phyloP scores from a whole-genome alignment of 53 echinoderm and acorn worm genomes.

The Mesocentrotus franciscanus region DNA sequence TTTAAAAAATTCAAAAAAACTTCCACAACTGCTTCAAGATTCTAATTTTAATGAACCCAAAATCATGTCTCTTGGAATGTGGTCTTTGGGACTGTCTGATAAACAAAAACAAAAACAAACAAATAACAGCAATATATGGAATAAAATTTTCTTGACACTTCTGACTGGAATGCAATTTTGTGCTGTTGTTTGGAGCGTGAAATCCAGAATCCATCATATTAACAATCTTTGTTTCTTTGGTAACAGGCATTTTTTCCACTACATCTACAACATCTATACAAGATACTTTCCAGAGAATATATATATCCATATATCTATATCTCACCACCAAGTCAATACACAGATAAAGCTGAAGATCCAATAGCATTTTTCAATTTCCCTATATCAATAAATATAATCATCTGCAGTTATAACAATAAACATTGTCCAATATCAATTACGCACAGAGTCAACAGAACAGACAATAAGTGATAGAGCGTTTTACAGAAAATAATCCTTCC shows the following conservation, averaged over 20 bases:
- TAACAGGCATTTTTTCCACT: conserved; percentile 41
- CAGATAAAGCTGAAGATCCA: neutral
- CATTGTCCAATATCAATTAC: neutral
- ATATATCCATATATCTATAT: conserved; percentile 16
- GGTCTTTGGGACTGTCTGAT: neutral
- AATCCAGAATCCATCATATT: neutral
- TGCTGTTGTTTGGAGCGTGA: neutral
- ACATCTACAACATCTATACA: conserved; percentile 33
- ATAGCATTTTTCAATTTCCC: neutral
- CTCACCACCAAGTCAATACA: neutral
- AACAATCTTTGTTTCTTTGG: conserved; percentile 44
- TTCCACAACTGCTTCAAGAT: neutral
- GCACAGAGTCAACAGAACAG: conserved; percentile 46
- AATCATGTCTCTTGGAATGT: neutral
- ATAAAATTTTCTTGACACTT: neutral
- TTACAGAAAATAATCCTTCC: neutral
- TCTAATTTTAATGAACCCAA: neutral
- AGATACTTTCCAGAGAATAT: conserved; percentile 47
- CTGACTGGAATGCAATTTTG: conserved; percentile 13
- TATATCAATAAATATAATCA: conserved; percentile 49
- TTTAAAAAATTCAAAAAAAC: neutral
- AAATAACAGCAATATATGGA: neutral
- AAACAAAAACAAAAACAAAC: conserved; percentile 10
- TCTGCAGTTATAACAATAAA: conserved; percentile 34
- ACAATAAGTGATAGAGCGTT: conserved; percentile 25